Evolutionary conservation across 2,113 vertebrate genomes (phyloP).

Genomic region (Toxotes jaculatrix): DNA sequence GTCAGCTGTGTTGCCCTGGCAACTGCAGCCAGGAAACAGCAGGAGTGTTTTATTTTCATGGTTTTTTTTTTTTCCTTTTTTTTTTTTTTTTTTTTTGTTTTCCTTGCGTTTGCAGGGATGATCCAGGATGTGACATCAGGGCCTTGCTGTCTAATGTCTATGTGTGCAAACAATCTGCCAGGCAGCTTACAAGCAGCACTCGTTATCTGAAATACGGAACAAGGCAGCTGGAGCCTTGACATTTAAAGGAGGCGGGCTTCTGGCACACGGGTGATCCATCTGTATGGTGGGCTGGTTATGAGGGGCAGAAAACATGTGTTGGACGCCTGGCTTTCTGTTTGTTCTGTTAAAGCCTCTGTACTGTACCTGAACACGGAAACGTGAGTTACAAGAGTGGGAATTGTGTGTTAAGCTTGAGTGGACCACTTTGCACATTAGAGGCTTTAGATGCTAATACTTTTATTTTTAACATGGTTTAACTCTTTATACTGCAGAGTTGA

Average conservation of each 20-base stretch:
- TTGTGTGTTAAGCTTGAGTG: background rate
- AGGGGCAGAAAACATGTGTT: slow-evolving; percentile 9
- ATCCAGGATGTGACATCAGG: slow-evolving; percentile 52
- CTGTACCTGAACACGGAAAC: background rate
- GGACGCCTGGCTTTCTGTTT: background rate
- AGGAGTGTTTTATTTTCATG: slow-evolving; percentile 47
- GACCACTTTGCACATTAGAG: background rate
- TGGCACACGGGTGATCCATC: background rate
- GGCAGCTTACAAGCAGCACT: slow-evolving; percentile 16
- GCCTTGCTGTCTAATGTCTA: slow-evolving; percentile 25
- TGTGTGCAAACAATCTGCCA: slow-evolving; percentile 50
- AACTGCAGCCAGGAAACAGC: slow-evolving; percentile 57
- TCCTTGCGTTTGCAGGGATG: slow-evolving; percentile 31
- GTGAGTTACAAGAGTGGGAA: background rate
- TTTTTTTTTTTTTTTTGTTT: slow-evolving; percentile 24
- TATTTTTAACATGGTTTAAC: background rate
- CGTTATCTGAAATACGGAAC: slow-evolving; percentile 28
- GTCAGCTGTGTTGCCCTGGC: slow-evolving; percentile 50
- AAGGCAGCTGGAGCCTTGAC: slow-evolving; percentile 53
- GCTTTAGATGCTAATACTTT: background rate
- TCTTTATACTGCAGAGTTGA: background rate
- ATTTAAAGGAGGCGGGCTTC: slow-evolving; percentile 33
- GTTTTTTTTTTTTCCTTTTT: slow-evolving; percentile 15
- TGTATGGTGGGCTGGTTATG: background rate
- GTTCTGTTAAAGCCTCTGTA: background rate